Base-by-base conservation (phyloP, 1,140 invertebrate genomes). In the Eufriesea mexicana region DNA sequence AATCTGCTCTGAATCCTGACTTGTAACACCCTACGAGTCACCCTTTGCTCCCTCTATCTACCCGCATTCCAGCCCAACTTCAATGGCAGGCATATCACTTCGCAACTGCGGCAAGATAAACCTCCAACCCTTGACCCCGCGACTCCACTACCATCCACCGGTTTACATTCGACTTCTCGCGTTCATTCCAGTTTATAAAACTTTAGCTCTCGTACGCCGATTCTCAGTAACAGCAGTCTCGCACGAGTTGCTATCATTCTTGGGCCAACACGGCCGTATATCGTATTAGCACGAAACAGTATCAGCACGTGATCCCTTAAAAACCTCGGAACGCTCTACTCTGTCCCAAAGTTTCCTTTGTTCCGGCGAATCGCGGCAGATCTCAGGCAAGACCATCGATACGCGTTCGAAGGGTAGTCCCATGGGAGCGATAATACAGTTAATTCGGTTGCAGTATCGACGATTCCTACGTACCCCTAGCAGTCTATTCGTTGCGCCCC, bases 181-280 rank as follows among this genome's bases (percentile, higher is more conserved):
- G 70, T 86, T 90, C 89, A 86, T 90, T 85, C 86, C 78, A 90
- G 89, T 90, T 89, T 88, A 89, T 90, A 90, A 90, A 90, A 90
- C 86, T 89, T 84, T 77, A 62, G 61, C 72, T 61, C 86, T 68
- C 79, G 78, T 73, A 79, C 78, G 72, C 82, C 75, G 76, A 74
- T 84, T 49, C 77, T 51, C 81, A 18, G 75, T 83, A 77, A 83
- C 74, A 62, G 55, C 42, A 55, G 55, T 42, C 75, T 62, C 75
- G 75, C 74, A 64, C 75, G 75, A 83, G 74, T 61, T 51, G 25
- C 74, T 78, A 77, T 70, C 80, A 25, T 83, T 78, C 74, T 70
- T 70, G 5, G 42, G n/a, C 45, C 23, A 51, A 45, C 64, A 8
- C 14, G 25, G 6, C 12, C 14, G 59, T 61, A 25, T 6, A 16